These are phyloP conservation scores for Poecilia velifera DNA, from an alignment of 2,797 vertebrate genomes.

Conservation along the genomic window DNA sequence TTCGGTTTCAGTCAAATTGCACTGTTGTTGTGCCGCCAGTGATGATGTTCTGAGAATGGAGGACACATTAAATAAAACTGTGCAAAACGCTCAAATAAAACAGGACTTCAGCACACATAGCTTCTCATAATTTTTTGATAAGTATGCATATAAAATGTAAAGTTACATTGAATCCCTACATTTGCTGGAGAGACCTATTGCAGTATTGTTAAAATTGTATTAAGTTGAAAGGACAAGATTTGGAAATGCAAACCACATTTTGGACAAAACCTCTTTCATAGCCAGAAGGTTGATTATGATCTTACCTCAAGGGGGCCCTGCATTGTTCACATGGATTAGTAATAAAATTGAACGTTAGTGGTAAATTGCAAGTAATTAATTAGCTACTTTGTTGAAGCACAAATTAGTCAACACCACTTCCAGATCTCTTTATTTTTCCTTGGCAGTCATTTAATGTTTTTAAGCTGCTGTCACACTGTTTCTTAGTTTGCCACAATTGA, in stretches of 20 bases:
- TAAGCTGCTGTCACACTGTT: background rate
- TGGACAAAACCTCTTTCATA: background rate
- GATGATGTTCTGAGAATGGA: background rate
- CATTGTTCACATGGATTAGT: background rate
- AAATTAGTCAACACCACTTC: background rate
- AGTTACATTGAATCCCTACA: background rate
- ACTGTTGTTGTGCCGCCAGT: background rate
- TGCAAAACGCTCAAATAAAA: background rate
- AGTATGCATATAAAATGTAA: background rate
- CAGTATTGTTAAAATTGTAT: background rate
- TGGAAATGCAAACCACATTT: background rate
- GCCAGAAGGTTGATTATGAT: background rate
- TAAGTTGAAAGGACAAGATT: background rate
- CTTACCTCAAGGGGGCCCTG: background rate
- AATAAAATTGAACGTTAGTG: background rate
- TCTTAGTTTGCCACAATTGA: background rate
- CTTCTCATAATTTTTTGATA: background rate
- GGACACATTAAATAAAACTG: background rate
- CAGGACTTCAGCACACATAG: background rate
- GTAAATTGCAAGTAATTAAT: constrained; percentile 1
- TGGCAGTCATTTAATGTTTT: background rate
- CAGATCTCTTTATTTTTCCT: background rate
- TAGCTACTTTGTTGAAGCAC: background rate
- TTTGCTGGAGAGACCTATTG: background rate
- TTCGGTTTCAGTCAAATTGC: constrained; percentile 26